phyloP scores from a whole-genome alignment of 2,797 vertebrate genomes.

The Tiaroga cobitis region DNA sequence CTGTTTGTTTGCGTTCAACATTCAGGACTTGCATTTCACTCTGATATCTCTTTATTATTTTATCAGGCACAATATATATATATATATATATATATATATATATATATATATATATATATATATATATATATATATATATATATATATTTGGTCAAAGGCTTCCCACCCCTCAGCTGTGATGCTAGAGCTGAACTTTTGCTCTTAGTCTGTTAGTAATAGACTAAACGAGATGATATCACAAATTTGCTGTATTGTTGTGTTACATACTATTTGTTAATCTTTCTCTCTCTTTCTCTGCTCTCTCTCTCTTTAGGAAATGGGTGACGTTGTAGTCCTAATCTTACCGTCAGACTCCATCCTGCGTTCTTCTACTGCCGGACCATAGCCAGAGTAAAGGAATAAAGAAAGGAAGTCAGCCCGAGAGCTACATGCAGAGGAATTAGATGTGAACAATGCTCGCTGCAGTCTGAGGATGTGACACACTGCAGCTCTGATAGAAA shows the following conservation, averaged over 20 bases:
- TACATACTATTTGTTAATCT: conserved; percentile 38
- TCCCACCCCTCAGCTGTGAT: not conserved
- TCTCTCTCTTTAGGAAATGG: conserved; percentile 34
- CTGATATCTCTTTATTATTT: conserved; percentile 6
- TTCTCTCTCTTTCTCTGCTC: conserved; percentile 30
- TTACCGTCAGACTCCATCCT: conserved; percentile 46
- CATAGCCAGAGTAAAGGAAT: conserved; percentile 55
- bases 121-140: too few species aligned
- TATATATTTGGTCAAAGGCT: not conserved
- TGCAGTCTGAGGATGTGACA: conserved; percentile 53
- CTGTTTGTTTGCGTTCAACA: not conserved
- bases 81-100: too few species aligned
- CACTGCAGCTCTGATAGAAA: conserved; percentile 27
- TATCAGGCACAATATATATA: not conserved
- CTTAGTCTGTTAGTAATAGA: conserved; percentile 15
- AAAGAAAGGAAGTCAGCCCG: conserved; percentile 57
- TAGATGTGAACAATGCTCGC: conserved; percentile 34
- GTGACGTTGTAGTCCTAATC: conserved; percentile 51
- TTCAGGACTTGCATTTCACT: conserved; percentile 1
- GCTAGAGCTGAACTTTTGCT: not conserved
- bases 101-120: too few species aligned
- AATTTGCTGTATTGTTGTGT: conserved; percentile 27
- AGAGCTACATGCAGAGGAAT: conserved; percentile 33
- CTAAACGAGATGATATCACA: conserved; percentile 35
- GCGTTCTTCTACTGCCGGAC: conserved; percentile 26